Conservation (phyloP, 2,797 vertebrate genomes). For the Galagoides demidoff region DNA sequence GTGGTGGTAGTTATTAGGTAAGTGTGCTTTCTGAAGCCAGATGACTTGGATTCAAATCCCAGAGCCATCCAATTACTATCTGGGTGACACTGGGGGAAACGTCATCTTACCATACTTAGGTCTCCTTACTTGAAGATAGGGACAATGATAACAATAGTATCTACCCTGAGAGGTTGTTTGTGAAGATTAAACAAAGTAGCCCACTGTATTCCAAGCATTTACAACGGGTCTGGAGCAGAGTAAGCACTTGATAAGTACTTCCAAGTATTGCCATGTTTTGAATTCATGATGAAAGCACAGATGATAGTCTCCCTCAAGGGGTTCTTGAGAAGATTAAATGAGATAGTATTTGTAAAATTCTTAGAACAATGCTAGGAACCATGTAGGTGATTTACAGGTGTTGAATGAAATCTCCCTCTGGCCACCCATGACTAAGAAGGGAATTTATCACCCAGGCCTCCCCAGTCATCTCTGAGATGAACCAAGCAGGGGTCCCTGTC, state of each 20-base stretch:
- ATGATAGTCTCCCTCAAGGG: neutral
- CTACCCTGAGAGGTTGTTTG: neutral
- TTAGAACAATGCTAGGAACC: neutral
- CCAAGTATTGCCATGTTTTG: neutral
- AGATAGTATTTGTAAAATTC: neutral
- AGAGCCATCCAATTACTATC: neutral
- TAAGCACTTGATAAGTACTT: neutral
- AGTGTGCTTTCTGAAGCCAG: neutral
- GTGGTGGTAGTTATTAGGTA: neutral
- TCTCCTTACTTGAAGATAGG: neutral
- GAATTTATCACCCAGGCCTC: too few species aligned
- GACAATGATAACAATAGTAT: neutral
- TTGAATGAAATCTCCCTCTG: neutral
- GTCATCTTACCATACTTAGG: neutral
- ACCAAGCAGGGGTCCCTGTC: neutral
- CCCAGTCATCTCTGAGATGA: neutral
- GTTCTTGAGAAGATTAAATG: neutral
- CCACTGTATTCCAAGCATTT: neutral
- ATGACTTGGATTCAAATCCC: constrained; percentile 3
- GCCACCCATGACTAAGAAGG: neutral
- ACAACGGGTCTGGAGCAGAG: neutral
- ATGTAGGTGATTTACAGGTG: neutral
- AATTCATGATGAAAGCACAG: neutral
- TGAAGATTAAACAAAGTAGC: neutral
- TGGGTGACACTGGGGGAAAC: neutral